Percentiles rank a stretch among this genome's conserved stretches.
Conservation (phyloP, 1,140 invertebrate species). For the Campoletis sonorensis region DNA sequence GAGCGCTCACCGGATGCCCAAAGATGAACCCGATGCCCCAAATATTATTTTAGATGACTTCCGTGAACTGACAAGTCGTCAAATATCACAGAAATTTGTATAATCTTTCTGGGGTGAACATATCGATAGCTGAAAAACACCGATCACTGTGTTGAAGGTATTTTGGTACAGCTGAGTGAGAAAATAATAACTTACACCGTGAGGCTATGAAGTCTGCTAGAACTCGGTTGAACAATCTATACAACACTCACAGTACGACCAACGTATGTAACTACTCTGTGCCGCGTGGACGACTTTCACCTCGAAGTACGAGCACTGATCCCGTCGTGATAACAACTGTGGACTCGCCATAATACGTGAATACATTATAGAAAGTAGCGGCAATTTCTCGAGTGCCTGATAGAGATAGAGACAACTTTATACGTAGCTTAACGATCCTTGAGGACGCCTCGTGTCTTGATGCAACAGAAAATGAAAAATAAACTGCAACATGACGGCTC, state of each 20-base stretch:
- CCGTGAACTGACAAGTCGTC: too few species aligned
- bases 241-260: neutral
- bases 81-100: too few species aligned
- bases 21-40: too few species aligned
- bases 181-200: too few species aligned
- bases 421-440: neutral
- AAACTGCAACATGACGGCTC: too few species aligned
- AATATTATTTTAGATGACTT: too few species aligned
- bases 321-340: constrained; percentile 47
- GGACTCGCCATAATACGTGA: constrained; percentile 45
- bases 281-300: constrained; percentile 49
- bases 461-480: constrained; percentile 6
- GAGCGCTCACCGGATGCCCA: too few species aligned
- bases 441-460: constrained; percentile 22
- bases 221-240: neutral
- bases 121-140: too few species aligned
- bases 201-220: too few species aligned
- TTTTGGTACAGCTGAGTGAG: too few species aligned
- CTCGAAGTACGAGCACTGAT: constrained; percentile 39
- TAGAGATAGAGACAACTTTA: constrained; percentile 21
- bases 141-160: too few species aligned
- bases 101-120: too few species aligned
- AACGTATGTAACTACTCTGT: neutral
- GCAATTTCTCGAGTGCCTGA: constrained; percentile 24
- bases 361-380: constrained; percentile 53